Evolutionary conservation across 1,140 invertebrate species (phyloP).

Genomic region (Hylaeus anthracinus): DNA sequence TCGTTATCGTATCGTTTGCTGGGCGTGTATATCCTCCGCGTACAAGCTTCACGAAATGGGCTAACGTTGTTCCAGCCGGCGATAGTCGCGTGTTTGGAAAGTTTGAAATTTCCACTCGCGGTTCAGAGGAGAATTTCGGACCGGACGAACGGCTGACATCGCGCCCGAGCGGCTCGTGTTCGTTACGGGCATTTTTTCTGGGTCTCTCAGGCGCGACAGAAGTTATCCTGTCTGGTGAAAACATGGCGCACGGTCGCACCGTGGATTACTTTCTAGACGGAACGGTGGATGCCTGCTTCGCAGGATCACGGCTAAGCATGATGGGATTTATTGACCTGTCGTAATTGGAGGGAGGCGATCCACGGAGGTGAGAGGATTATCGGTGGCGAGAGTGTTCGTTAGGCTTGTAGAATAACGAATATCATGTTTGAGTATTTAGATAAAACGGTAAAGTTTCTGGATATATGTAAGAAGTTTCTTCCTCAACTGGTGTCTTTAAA

Average conservation of each 20-base stretch:
- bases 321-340: constrained; percentile 30
- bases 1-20: constrained; percentile 60
- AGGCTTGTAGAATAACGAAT: too few species aligned
- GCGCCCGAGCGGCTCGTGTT: background rate
- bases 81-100: constrained; percentile 37
- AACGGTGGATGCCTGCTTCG: constrained; percentile 1
- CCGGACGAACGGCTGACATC: background rate
- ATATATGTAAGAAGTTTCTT: too few species aligned
- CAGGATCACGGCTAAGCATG: constrained; percentile 20
- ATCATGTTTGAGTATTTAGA: too few species aligned
- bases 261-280: constrained; percentile 22
- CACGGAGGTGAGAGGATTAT: constrained; percentile 6
- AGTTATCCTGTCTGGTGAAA: background rate
- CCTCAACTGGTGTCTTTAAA: too few species aligned
- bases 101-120: background rate
- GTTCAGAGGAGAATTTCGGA: constrained; percentile 21
- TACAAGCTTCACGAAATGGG: constrained; percentile 56
- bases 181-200: too few species aligned
- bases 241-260: background rate
- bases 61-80: constrained; percentile 47
- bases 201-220: background rate
- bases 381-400: background rate
- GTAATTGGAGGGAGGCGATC: background rate
- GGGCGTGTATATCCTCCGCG: constrained; percentile 47
- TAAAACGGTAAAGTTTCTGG: too few species aligned